Evolutionary conservation across 2,797 vertebrate species (phyloP), one percentile per base, ranked within the genome.

Genomic region (Ptychobarbus kaznakovi): DNA sequence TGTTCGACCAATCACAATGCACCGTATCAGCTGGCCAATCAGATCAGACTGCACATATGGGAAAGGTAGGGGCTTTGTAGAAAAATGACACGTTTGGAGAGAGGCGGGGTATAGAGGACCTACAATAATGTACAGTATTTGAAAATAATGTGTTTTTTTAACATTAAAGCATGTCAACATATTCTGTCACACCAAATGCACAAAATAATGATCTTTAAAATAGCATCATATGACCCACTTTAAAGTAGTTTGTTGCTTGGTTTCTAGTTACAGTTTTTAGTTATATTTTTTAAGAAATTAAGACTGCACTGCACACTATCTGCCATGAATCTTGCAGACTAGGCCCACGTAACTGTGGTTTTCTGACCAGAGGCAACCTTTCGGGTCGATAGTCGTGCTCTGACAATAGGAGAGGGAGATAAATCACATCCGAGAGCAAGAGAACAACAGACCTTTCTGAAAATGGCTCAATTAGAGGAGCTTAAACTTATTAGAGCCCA

Each of bases 401-500:
- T 88, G 91, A 92, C 93, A 28, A 32, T 79, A 22, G 69, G 84
- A 90, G 86, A 81, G 16, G 28, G n/a, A 51, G 75, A n/a, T 86
- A 91, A 90, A 90, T 92, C 90, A 83, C 88, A 90, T 85, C 89
- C 77, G 73, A 85, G 87, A 90, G 91, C 89, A 86, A 78, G 87
- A 90, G 87, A 91, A 84, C 75, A 89, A 87, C 58, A 38, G 49
- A 90, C 91, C 90, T 89, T 92, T 92, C 91, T 92, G 92, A 94
- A 95, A 95, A 95, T 91, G 92, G 92, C 93, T 95, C 94, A 95
- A 94, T 96, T 95, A 95, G 90, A 82, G 87, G 83, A 86, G 90
- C 83, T 83, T 94, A 94, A 94, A 95, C 92, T 94, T 61, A 91
- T 95, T 94, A 93, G 88, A 92, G 91, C 91, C 91, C 91, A 91